Evolutionary conservation across 2,888 invertebrate genomes (phyloP).

Genomic region (Bombyx huttoni): DNA sequence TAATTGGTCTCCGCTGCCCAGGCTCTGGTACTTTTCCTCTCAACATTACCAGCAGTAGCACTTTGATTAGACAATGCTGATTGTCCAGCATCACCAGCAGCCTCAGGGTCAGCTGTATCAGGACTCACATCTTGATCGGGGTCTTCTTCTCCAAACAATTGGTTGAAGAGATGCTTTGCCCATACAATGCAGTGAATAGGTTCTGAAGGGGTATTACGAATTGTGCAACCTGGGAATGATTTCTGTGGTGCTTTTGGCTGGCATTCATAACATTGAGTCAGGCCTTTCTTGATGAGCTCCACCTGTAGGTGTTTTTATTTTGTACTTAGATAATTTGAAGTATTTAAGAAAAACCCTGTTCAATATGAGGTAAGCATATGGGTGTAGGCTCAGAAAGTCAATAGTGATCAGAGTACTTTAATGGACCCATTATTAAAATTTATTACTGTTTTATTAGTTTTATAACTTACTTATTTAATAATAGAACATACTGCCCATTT

Average conservation of each 20-base stretch:
- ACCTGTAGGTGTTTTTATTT: too few species aligned
- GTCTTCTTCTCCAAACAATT: slow-evolving; percentile 96
- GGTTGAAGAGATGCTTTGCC: slow-evolving; percentile 99
- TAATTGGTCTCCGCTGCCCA: slow-evolving; percentile 92
- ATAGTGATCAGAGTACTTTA: too few species aligned
- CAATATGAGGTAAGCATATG: not conserved
- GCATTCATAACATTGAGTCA: slow-evolving; percentile 98
- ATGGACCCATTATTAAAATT: too few species aligned
- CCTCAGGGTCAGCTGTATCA: slow-evolving; percentile 96
- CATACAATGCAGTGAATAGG: slow-evolving; percentile 99
- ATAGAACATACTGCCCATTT: too few species aligned
- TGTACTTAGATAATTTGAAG: too few species aligned
- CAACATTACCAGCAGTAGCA: slow-evolving; percentile 62
- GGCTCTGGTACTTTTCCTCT: slow-evolving; percentile 81
- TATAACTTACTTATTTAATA: too few species aligned
- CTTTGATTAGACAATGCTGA: slow-evolving; percentile 67
- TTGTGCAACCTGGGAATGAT: slow-evolving; percentile 97
- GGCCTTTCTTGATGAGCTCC: slow-evolving; percentile 86
- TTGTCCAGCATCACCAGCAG: slow-evolving; percentile 78
- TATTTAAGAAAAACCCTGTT: too few species aligned
- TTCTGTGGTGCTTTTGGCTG: slow-evolving; percentile 92
- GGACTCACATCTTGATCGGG: slow-evolving; percentile 98
- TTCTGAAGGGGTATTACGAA: slow-evolving; percentile 98
- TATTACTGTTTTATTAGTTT: too few species aligned
- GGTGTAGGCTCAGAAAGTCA: too few species aligned